Evolutionary conservation across 1,140 invertebrate genomes (phyloP).

Genomic region (Trissolcus basalis): DNA sequence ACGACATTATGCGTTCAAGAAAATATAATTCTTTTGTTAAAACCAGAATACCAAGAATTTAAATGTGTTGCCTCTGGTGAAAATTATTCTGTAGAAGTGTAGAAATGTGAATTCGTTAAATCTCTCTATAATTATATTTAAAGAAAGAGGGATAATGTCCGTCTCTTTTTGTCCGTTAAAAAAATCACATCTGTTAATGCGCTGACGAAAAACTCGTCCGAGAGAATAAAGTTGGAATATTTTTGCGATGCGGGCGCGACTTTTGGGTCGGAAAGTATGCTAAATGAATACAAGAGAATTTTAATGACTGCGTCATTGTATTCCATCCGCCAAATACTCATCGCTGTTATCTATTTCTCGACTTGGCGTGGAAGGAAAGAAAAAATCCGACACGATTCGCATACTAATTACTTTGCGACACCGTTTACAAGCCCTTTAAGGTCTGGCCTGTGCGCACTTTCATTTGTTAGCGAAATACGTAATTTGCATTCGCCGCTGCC

Average conservation of each 20-base stretch:
- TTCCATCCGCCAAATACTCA: conserved; percentile 30
- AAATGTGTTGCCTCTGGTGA: no score
- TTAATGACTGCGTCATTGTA: conserved; percentile 42
- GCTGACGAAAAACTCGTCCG: no score
- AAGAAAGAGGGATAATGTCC: no score
- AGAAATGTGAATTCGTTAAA: no score
- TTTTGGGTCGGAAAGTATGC: neutral
- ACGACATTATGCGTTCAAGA: no score
- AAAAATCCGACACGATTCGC: conserved; percentile 32
- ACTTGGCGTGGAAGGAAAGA: neutral
- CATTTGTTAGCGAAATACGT: conserved; percentile 30
- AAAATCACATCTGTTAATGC: no score
- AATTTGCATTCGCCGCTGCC: conserved; percentile 28
- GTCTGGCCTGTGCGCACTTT: conserved; percentile 9
- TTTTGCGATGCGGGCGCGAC: neutral
- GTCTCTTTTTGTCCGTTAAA: no score
- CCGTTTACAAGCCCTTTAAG: conserved; percentile 40
- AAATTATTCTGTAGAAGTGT: no score
- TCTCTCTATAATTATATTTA: no score
- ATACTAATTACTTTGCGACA: conserved; percentile 38
- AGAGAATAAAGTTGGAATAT: no score
- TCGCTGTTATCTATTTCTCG: conserved; percentile 32
- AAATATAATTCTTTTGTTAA: no score
- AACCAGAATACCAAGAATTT: no score
- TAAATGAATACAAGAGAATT: conserved; percentile 10